These are phyloP conservation scores for Philonicus albiceps DNA, from an alignment of 2,888 invertebrate species.

Conservation along the genomic window DNA sequence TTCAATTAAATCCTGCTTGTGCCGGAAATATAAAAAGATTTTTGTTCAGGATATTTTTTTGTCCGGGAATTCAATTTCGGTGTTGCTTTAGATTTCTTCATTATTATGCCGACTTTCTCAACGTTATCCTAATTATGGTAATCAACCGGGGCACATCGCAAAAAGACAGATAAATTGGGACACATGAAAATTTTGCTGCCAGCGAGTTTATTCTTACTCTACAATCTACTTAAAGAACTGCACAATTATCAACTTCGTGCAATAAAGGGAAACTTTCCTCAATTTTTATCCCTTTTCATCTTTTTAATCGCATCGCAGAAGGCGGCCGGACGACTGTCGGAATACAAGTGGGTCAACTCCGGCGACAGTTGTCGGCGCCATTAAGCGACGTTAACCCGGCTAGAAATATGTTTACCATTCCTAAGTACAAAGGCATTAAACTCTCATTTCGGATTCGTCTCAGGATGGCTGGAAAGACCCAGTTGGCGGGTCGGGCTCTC, in stretches of 20 bases:
- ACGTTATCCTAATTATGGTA: slow-evolving; percentile 25
- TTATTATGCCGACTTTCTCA: background rate
- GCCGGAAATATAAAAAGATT: background rate
- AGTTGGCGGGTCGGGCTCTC: background rate
- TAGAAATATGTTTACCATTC: slow-evolving; percentile 21
- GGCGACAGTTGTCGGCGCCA: slow-evolving; percentile 12
- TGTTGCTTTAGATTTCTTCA: slow-evolving; percentile 2
- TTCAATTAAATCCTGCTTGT: background rate
- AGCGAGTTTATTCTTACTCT: background rate
- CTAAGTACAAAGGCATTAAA: slow-evolving; percentile 35
- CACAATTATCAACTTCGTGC: background rate
- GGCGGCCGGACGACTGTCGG: background rate
- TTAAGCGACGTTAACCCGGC: slow-evolving; percentile 23
- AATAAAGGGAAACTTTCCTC: slow-evolving; percentile 21
- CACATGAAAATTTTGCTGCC: background rate
- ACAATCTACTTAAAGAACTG: slow-evolving; percentile 11
- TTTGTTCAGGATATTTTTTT: background rate
- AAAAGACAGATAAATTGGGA: background rate
- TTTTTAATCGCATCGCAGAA: slow-evolving; percentile 1
- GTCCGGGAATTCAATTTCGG: background rate
- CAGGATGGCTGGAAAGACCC: background rate
- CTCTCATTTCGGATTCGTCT: slow-evolving; percentile 20
- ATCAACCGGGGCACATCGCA: background rate
- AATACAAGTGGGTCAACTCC: background rate
- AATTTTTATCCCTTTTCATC: slow-evolving; percentile 13